These are phyloP conservation scores for Cheilosia grossa DNA, from an alignment of 2,888 invertebrate genomes.

Conservation along the genomic window DNA sequence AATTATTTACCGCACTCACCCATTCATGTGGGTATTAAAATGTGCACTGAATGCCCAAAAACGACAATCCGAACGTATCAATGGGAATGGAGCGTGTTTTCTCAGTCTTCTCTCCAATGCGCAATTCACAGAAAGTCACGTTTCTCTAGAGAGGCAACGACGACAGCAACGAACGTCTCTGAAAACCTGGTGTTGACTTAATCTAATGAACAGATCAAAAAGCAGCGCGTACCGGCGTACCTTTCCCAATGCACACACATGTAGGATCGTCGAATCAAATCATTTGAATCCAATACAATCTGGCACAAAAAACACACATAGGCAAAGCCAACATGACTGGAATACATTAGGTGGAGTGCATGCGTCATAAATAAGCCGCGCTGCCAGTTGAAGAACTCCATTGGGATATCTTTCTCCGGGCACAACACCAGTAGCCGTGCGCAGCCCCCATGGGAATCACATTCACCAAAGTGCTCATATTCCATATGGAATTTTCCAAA, in stretches of 20 bases:
- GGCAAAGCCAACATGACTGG: slow-evolving; percentile 53
- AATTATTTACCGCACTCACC: slow-evolving; percentile 55
- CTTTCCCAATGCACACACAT: slow-evolving; percentile 21
- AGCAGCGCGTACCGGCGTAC: slow-evolving; percentile 45
- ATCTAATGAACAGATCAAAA: slow-evolving; percentile 68
- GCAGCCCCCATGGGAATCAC: slow-evolving; percentile 52
- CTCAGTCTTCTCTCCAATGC: slow-evolving; percentile 27
- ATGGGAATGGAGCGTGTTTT: slow-evolving; percentile 7
- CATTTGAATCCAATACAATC: slow-evolving; percentile 68
- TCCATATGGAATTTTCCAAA: slow-evolving; percentile 51
- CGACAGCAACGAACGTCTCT: slow-evolving; percentile 14
- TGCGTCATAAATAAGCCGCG: slow-evolving; percentile 69
- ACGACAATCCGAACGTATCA: slow-evolving; percentile 45
- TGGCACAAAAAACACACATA: slow-evolving; percentile 33
- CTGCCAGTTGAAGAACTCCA: slow-evolving; percentile 51
- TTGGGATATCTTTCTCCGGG: slow-evolving; percentile 30
- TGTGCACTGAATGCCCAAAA: slow-evolving; percentile 70
- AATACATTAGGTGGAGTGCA: slow-evolving; percentile 68
- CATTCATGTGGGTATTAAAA: slow-evolving; percentile 55
- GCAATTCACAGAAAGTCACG: slow-evolving; percentile 67
- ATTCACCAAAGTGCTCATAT: slow-evolving; percentile 44
- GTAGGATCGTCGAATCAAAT: slow-evolving; percentile 53
- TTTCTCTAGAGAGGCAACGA: slow-evolving; percentile 38
- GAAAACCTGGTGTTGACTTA: slow-evolving; percentile 61
- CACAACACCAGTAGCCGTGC: slow-evolving; percentile 1